A percentile compares a stretch with the other conserved stretches of the same genome.
Evolutionary conservation across 2,113 vertebrate genomes (phyloP).

Genomic region (Micronycteris hirsuta): DNA sequence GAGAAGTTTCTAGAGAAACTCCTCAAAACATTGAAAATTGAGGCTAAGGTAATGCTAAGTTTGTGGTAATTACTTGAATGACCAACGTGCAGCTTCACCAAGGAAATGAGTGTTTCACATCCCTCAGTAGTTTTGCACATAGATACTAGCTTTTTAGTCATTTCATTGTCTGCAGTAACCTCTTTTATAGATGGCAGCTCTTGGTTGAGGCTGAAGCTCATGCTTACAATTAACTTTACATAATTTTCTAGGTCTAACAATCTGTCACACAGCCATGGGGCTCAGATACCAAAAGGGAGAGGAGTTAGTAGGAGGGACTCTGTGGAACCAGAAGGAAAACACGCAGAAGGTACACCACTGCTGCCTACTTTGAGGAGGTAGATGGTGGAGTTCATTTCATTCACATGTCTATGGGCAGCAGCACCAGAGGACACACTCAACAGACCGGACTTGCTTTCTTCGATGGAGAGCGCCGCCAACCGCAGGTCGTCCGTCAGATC

Average conservation of each 20-base stretch:
- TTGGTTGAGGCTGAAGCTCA: not conserved
- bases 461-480: conserved; percentile 86
- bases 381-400: conserved; percentile 90
- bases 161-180: not conserved
- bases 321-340: not conserved
- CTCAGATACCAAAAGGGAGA: not conserved
- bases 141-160: not conserved
- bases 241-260: not conserved
- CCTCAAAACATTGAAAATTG: not conserved
- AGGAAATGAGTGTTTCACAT: not conserved
- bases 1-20: not conserved
- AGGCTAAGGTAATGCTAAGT: not conserved
- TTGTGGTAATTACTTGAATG: not conserved
- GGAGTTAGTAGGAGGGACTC: not conserved
- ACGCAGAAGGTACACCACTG: not conserved
- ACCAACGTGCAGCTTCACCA: not conserved
- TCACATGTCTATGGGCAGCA: conserved; percentile 89
- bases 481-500: conserved; percentile 92
- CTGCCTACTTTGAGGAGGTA: conserved; percentile 83
- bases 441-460: conserved; percentile 87
- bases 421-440: conserved; percentile 93
- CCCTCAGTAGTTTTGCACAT: not conserved
- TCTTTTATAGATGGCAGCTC: not conserved
- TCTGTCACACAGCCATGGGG: not conserved
- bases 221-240: not conserved